These are phyloP conservation scores for Drosophila percnosoma DNA, from an alignment of 2,888 invertebrate species.

Conservation along the genomic window DNA sequence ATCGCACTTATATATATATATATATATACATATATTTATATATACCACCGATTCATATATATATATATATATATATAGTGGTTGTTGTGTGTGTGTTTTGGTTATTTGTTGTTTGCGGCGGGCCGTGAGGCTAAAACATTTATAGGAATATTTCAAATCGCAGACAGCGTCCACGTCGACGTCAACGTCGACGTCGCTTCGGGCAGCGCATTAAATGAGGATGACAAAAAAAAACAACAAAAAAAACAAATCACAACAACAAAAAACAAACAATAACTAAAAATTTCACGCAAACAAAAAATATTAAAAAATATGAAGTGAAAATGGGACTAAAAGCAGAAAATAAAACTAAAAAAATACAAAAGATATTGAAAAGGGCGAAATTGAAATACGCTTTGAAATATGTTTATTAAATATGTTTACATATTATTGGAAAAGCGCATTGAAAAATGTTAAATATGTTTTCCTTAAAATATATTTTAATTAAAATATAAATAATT, in stretches of 20 bases:
- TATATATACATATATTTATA: slow-evolving; percentile 16
- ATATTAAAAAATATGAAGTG: slow-evolving; percentile 47
- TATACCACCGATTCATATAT: slow-evolving; percentile 12
- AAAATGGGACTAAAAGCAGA: slow-evolving; percentile 48
- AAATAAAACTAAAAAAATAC: slow-evolving; percentile 11
- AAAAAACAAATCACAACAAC: slow-evolving; percentile 22
- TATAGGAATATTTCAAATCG: slow-evolving; percentile 76
- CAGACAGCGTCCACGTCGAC: slow-evolving; percentile 49
- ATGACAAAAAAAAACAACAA: slow-evolving; percentile 45
- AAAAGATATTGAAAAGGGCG: background rate
- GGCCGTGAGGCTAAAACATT: slow-evolving; percentile 75
- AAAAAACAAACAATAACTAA: slow-evolving; percentile 35
- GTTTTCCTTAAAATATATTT: no score
- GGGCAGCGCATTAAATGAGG: slow-evolving; percentile 69
- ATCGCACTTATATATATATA: slow-evolving; percentile 52
- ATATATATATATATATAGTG: slow-evolving; percentile 11
- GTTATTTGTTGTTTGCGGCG: slow-evolving; percentile 52
- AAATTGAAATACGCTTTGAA: slow-evolving; percentile 14
- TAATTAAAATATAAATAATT: no score
- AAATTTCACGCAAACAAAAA: slow-evolving; percentile 31
- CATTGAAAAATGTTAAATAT: no score
- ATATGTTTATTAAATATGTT: background rate
- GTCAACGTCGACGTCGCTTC: slow-evolving; percentile 15
- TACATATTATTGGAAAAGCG: background rate
- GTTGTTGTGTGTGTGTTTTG: slow-evolving; percentile 23